These are phyloP conservation scores for Spinus pinus DNA, from an alignment of 2,797 vertebrate species.

Conservation along the genomic window DNA sequence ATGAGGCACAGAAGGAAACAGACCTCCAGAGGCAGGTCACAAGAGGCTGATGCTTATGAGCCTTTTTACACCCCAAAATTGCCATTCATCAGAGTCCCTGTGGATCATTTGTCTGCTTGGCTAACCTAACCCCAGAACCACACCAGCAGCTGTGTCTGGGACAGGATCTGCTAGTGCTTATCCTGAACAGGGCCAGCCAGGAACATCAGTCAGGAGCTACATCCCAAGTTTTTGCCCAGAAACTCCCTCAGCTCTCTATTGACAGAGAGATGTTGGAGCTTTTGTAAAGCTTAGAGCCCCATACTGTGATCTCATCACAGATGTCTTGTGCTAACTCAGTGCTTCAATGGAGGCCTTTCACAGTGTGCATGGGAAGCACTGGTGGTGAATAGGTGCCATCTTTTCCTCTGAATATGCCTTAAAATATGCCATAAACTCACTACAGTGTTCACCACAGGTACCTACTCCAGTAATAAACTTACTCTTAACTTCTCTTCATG, in stretches of 20 bases:
- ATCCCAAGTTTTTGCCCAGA: neutral
- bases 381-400: neutral
- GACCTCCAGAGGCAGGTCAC: neutral
- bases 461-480: neutral
- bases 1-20: neutral
- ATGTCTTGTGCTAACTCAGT: neutral
- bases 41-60: neutral
- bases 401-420: neutral
- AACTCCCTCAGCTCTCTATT: neutral
- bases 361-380: neutral
- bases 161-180: neutral
- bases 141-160: neutral
- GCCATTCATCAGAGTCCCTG: neutral
- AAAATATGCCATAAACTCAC: neutral
- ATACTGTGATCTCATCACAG: neutral
- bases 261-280: neutral
- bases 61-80: neutral
- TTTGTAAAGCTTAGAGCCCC: neutral
- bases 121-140: neutral
- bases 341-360: neutral
- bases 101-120: neutral
- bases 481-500: neutral
- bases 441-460: no score
- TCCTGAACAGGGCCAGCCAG: neutral
- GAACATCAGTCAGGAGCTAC: neutral